Percentiles rank a stretch among this genome's conserved stretches.
phyloP scores from a whole-genome alignment of 2,113 vertebrate genomes.

The Catharus fuscescens region DNA sequence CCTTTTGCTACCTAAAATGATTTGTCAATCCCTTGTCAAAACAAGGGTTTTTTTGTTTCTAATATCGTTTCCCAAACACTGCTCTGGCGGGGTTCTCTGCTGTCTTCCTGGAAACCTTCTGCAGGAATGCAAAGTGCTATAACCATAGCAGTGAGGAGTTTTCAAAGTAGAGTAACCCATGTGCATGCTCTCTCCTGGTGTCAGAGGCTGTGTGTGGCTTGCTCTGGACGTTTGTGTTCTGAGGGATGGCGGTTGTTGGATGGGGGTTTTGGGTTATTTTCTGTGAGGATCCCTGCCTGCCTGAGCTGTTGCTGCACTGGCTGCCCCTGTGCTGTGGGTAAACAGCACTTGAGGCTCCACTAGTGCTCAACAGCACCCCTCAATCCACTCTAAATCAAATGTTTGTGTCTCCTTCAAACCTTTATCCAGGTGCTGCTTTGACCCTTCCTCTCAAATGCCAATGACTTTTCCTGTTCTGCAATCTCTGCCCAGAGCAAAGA shows the following conservation, averaged over 20 bases:
- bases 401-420: background rate
- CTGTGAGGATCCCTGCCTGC: background rate
- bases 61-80: background rate
- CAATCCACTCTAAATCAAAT: background rate
- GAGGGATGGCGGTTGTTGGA: background rate
- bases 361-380: background rate
- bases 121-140: background rate
- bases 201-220: background rate
- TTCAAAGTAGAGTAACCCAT: background rate
- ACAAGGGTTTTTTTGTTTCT: background rate
- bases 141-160: background rate
- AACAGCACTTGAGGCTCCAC: background rate
- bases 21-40: background rate
- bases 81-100: background rate
- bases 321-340: background rate
- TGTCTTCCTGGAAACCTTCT: background rate
- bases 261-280: background rate
- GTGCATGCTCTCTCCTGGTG: background rate
- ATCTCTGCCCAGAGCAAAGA: background rate
- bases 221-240: background rate
- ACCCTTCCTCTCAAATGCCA: background rate
- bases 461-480: background rate
- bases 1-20: background rate
- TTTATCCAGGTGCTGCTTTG: background rate
- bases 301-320: background rate